Percentiles rank a stretch among this genome's conserved stretches.
Evolutionary conservation across 2,113 vertebrate species (phyloP).

Genomic region (Pterocles burchelli): DNA sequence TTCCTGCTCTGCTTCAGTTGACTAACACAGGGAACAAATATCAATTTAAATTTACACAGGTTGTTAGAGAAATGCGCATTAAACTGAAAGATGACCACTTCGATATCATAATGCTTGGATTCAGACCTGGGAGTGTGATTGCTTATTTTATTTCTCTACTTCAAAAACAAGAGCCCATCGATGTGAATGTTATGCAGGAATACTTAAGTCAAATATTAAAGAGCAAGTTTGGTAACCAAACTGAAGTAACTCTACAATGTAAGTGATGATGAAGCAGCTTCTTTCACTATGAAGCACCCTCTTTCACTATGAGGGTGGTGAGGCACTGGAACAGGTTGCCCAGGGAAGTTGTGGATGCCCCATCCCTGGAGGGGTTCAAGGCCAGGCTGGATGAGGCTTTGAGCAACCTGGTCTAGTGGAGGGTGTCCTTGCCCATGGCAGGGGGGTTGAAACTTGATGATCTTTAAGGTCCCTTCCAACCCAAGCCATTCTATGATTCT

Average conservation of each 20-base stretch:
- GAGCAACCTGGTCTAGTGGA: too few relatives aligned
- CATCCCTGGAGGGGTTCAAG: too few relatives aligned
- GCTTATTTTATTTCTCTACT: constrained; percentile 36
- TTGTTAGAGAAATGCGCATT: constrained; percentile 13
- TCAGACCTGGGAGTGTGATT: constrained; percentile 36
- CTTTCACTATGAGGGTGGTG: too few relatives aligned
- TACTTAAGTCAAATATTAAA: neutral
- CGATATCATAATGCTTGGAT: neutral
- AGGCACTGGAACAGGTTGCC: too few relatives aligned
- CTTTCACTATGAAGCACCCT: too few relatives aligned
- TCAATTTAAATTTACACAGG: constrained; percentile 33
- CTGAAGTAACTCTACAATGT: neutral
- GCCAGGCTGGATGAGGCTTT: too few relatives aligned
- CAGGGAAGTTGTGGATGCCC: too few relatives aligned
- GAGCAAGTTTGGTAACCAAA: neutral
- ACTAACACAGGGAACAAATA: neutral
- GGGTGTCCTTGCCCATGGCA: too few relatives aligned
- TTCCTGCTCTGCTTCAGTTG: neutral
- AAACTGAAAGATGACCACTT: neutral
- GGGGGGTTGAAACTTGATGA: too few relatives aligned
- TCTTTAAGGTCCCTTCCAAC: too few relatives aligned
- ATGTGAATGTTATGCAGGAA: neutral
- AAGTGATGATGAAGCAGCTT: constrained; percentile 9
- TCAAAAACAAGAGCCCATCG: neutral
- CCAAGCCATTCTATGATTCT: too few relatives aligned